Evolutionary conservation across 2,888 invertebrate species (phyloP).

Genomic region (Ichneumoninae sp.): DNA sequence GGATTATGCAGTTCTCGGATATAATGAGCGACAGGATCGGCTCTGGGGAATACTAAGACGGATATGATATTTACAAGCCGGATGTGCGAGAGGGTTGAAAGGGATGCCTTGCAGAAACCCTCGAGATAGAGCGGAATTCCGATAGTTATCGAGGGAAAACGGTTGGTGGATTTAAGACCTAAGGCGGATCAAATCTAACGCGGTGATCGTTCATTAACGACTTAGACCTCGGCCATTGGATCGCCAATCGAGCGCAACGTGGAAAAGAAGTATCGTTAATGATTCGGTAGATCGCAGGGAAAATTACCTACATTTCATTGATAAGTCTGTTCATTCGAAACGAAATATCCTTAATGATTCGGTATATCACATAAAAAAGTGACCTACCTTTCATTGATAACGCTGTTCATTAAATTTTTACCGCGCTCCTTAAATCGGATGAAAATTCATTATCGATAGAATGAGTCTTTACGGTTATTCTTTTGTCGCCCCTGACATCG

Average conservation of each 20-base stretch:
- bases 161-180: not conserved
- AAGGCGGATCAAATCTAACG: too few relatives aligned
- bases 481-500: not conserved
- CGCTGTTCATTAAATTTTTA: not conserved
- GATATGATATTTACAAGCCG: not conserved
- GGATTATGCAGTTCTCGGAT: slow-evolving; percentile 4
- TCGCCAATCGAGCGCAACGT: too few relatives aligned
- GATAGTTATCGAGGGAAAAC: not conserved
- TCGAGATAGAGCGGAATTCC: not conserved
- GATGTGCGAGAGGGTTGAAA: not conserved
- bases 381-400: not conserved
- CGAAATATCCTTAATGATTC: not conserved
- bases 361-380: not conserved
- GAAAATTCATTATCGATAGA: not conserved
- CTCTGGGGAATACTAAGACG: not conserved
- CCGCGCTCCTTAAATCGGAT: not conserved
- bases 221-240: too few relatives aligned
- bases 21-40: slow-evolving; percentile 5
- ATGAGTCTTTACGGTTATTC: not conserved
- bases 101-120: not conserved
- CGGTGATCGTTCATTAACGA: too few relatives aligned
- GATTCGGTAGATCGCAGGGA: not conserved
- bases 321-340: too few relatives aligned
- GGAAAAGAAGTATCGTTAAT: too few relatives aligned
- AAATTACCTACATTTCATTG: not conserved